phyloP scores from a whole-genome alignment of 2,797 vertebrate species.

The Protonibea diacanthus region DNA sequence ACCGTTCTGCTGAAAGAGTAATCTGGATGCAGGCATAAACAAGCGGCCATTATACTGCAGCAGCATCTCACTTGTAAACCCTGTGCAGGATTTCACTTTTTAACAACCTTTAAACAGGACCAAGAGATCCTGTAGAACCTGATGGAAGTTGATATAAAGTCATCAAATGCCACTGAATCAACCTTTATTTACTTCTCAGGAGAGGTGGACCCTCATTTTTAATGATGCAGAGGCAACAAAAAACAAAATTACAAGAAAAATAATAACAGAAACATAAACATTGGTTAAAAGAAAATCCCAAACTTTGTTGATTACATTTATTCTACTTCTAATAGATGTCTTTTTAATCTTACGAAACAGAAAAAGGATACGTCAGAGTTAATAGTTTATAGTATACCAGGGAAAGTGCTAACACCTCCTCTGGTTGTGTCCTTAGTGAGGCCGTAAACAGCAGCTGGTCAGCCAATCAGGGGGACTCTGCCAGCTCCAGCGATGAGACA shows the following conservation, averaged over 20 bases:
- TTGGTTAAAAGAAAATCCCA: too few relatives aligned
- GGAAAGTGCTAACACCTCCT: neutral
- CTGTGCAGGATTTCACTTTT: neutral
- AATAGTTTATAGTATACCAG: neutral
- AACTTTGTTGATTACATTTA: neutral
- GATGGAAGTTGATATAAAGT: neutral
- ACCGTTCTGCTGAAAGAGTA: neutral
- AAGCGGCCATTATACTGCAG: neutral
- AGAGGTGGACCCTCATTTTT: too few relatives aligned
- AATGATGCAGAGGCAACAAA: too few relatives aligned
- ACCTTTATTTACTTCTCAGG: too few relatives aligned
- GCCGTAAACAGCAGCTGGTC: conserved; percentile 94
- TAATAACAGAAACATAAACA: too few relatives aligned
- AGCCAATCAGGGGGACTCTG: conserved; percentile 96
- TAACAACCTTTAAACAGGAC: neutral
- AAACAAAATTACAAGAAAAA: too few relatives aligned
- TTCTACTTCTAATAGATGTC: neutral
- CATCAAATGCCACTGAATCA: neutral
- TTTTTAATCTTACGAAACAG: neutral
- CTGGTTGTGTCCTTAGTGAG: conserved; percentile 81
- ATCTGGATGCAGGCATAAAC: conserved; percentile 29
- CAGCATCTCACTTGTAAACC: neutral
- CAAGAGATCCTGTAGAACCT: neutral
- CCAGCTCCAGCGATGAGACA: conserved; percentile 98
- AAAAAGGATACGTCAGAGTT: too few relatives aligned